Base-by-base conservation (phyloP, 2,113 vertebrate genomes). In the Pagrus major region DNA sequence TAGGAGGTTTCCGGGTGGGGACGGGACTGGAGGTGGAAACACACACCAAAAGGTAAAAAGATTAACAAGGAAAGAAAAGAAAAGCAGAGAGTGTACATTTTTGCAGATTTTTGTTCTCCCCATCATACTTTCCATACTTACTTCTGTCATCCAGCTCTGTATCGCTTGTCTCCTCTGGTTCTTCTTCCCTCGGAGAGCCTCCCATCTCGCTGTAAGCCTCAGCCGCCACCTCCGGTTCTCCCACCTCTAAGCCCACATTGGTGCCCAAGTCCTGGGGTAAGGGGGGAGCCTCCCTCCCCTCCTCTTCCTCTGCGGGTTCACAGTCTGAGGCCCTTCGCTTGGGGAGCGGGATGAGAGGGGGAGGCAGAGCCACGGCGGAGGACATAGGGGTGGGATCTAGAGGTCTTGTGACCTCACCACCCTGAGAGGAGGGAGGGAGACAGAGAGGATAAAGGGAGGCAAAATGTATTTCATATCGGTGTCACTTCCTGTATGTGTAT, bases 331-430 rank as follows among this genome's bases (percentile, higher is more conserved):
- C 78, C 41, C 86, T 88, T 3, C 90, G 89, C 86, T 77, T 90
- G 0, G 95, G 96, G 0, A 96, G 93, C 6, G 97, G 97, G 78
- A 96, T 96, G 72, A 97, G 94, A 49, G 97, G 97, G 0, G 95
- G 93, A 1, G 96, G 96, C 65, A 97, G 94, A 41, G 88, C 2
- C 11, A 83, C 67, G 0, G 69, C 63, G 5, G 91, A 84, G 0
- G 91, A 86, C 6, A 93, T 44, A 21, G 91, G 78, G 9, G 81
- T 65, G 67, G 85, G 80, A 21, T 96, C 95, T 1, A 92, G 77
- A 15, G 95, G 95, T 42, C 91, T 85, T 0, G 71, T 93, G 59
- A 96, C 95, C 71, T 97, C 96, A 3, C 96, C 96, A 5, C 93
- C 95, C 96, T 97, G 80, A 37, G 56, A 63, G 27, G 51, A 51